phyloP scores from a whole-genome alignment of 2,797 vertebrate species.

The Enteromius mattozi region DNA sequence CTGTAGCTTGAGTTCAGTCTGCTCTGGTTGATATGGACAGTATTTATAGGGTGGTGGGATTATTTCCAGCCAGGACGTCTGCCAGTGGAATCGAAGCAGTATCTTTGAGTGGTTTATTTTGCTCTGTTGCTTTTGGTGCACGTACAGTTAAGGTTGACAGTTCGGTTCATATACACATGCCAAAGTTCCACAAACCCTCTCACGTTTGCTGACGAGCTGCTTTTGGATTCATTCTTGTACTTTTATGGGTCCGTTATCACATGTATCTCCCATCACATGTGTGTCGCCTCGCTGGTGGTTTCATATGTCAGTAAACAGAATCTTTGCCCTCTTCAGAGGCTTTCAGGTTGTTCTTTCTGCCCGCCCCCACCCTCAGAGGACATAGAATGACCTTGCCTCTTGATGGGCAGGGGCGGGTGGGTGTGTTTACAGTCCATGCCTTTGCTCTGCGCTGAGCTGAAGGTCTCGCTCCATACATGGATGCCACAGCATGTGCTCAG shows the following conservation, averaged over 20 bases:
- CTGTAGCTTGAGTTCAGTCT: conserved; percentile 27
- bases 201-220: background rate
- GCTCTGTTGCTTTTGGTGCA: background rate
- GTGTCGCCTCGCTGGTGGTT: conserved; percentile 50
- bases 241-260: conserved; percentile 14
- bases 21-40: conserved; percentile 37
- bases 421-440: conserved; percentile 1
- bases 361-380: conserved; percentile 64
- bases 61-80: conserved; percentile 34
- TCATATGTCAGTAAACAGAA: conserved; percentile 61
- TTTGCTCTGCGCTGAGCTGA: conserved; percentile 3
- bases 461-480: conserved; percentile 23
- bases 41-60: conserved; percentile 39
- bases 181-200: background rate
- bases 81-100: background rate
- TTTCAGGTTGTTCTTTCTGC: conserved; percentile 59
- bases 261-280: conserved; percentile 27
- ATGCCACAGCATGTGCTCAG: background rate
- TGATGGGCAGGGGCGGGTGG: conserved; percentile 28
- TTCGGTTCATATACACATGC: background rate
- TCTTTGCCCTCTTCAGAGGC: conserved; percentile 63
- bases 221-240: background rate
- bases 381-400: conserved; percentile 73
- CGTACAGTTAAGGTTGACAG: background rate
- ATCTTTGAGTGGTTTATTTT: conserved; percentile 1